Evolutionary conservation across 2,888 invertebrate genomes (phyloP).

Genomic region (Cheilosia scutellata): DNA sequence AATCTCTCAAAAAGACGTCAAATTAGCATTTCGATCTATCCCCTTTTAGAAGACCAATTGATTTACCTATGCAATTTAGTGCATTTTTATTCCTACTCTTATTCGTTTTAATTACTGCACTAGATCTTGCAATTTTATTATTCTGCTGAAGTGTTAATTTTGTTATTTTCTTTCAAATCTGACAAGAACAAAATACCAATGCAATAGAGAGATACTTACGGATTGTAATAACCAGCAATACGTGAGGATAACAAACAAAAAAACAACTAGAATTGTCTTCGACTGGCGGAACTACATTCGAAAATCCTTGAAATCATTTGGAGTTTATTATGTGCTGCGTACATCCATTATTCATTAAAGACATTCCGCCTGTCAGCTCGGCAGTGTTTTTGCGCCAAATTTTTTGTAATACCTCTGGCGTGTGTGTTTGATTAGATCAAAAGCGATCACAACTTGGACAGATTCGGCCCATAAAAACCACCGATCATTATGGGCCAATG

Average conservation of each 20-base stretch:
- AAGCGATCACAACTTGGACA: conserved; percentile 61
- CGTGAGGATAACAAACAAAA: background rate
- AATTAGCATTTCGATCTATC: conserved; percentile 59
- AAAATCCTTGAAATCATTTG: conserved; percentile 30
- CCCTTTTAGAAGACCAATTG: too few relatives aligned
- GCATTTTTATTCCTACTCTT: background rate
- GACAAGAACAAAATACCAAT: background rate
- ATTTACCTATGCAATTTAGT: too few relatives aligned
- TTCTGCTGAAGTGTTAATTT: conserved; percentile 17
- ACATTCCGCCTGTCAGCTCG: conserved; percentile 63
- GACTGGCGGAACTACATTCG: conserved; percentile 20
- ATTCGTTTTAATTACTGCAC: background rate
- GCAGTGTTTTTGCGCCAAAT: conserved; percentile 61
- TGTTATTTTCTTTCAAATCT: conserved; percentile 8
- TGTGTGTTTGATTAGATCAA: conserved; percentile 68
- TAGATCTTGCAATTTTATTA: background rate
- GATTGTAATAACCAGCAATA: background rate
- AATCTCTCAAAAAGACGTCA: conserved; percentile 59
- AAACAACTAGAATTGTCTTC: background rate
- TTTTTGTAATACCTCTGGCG: conserved; percentile 58
- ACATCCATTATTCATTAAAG: conserved; percentile 69
- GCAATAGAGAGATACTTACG: conserved; percentile 8
- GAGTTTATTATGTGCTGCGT: conserved; percentile 42
- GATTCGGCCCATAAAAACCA: conserved; percentile 38
- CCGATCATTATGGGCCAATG: conserved; percentile 56